Conservation (phyloP, 2,888 invertebrate genomes). For the Mongoloraphidia duomilia region DNA sequence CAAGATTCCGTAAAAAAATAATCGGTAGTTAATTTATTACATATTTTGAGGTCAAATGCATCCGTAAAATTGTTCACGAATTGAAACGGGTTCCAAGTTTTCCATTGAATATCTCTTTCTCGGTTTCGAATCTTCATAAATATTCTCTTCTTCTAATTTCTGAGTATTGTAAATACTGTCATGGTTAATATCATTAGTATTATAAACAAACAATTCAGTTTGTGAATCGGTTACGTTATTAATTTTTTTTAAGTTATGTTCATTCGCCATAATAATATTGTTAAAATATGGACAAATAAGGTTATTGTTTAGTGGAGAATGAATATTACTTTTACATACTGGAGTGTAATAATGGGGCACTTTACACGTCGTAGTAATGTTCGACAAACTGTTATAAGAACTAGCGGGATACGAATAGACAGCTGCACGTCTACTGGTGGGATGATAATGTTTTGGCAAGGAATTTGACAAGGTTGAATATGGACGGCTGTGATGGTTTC, state of each 20-base stretch:
- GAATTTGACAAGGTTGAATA: conserved; percentile 28
- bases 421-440: conserved; percentile 23
- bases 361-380: not conserved
- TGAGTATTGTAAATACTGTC: too few relatives aligned
- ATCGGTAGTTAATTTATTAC: too few relatives aligned
- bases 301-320: not conserved
- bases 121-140: too few relatives aligned
- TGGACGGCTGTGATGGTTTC: conserved; percentile 23
- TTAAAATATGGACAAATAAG: conserved; percentile 3
- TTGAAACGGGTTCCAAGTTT: not conserved
- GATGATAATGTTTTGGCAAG: conserved; percentile 25
- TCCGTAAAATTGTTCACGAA: not conserved
- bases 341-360: conserved; percentile 6
- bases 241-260: too few relatives aligned
- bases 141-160: too few relatives aligned
- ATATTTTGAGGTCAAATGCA: not conserved
- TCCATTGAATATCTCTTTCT: too few relatives aligned
- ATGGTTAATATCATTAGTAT: too few relatives aligned
- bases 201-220: too few relatives aligned
- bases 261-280: not conserved
- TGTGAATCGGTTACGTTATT: too few relatives aligned
- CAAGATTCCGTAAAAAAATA: too few relatives aligned
- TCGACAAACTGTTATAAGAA: not conserved
- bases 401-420: not conserved
- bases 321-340: conserved; percentile 4